Conservation (phyloP, 2,113 vertebrate species). For the Oceanodroma tethys region DNA sequence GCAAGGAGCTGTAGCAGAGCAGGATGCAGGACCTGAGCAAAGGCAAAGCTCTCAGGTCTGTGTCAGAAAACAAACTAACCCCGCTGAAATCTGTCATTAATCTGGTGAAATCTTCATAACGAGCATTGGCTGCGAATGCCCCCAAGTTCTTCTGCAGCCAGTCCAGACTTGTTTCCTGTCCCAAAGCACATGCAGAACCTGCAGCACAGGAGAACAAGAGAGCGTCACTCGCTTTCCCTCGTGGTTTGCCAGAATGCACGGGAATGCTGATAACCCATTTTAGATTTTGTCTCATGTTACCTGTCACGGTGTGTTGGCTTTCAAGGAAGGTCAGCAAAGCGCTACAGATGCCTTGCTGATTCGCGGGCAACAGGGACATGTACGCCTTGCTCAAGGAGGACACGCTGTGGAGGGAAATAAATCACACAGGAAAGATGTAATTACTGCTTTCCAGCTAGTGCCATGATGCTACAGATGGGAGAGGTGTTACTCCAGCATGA, state of each 20-base stretch:
- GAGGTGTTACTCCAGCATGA: background rate
- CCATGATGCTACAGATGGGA: background rate
- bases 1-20: background rate
- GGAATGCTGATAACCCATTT: background rate
- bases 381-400: background rate
- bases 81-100: background rate
- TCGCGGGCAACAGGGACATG: background rate
- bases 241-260: background rate
- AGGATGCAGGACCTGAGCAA: background rate
- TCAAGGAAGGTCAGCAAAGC: conserved; percentile 2
- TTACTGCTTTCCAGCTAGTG: background rate
- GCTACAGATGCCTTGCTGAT: background rate
- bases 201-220: background rate
- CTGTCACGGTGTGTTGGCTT: background rate
- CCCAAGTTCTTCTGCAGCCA: conserved; percentile 1
- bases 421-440: background rate
- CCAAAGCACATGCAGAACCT: background rate
- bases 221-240: rapidly evolving
- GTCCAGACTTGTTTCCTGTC: background rate
- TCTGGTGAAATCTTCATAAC: background rate
- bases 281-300: background rate
- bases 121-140: background rate
- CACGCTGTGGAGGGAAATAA: background rate
- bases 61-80: background rate
- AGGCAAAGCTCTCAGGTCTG: background rate